These are phyloP conservation scores for Laticauda colubrina DNA, from an alignment of 2,113 vertebrate species.

Conservation along the genomic window DNA sequence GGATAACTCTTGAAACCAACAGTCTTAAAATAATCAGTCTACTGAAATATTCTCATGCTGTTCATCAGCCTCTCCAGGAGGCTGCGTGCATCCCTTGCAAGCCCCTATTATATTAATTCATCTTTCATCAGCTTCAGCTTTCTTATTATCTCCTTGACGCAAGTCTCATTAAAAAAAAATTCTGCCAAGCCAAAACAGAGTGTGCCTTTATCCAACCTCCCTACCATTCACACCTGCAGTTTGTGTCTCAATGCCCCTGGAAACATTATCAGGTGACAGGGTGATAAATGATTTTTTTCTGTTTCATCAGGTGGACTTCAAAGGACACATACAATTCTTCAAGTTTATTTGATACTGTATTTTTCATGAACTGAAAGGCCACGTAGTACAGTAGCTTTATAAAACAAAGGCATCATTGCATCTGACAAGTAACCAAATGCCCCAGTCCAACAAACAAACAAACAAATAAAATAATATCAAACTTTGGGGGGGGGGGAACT, in stretches of 20 bases:
- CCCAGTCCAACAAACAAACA: conserved; percentile 60
- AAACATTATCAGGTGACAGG: conserved; percentile 32
- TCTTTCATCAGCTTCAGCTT: conserved; percentile 43
- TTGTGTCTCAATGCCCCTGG: conserved; percentile 22
- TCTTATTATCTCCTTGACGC: conserved; percentile 44
- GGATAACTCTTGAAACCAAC: neutral
- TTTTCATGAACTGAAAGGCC: conserved; percentile 67
- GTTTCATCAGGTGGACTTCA: conserved; percentile 44
- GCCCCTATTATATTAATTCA: conserved; percentile 17
- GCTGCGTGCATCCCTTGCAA: conserved; percentile 30
- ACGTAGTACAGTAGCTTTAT: conserved; percentile 69
- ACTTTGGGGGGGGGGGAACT: conserved; percentile 13
- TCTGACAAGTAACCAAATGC: conserved; percentile 66
- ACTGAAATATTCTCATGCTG: conserved; percentile 39
- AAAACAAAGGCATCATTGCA: conserved; percentile 65
- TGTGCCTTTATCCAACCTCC: conserved; percentile 41
- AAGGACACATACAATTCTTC: conserved; percentile 47
- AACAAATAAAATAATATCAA: conserved; percentile 26
- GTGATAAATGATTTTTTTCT: conserved; percentile 43
- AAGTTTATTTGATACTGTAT: conserved; percentile 70
- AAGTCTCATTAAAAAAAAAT: conserved; percentile 40
- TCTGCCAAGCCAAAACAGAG: conserved; percentile 38
- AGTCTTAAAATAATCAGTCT: conserved; percentile 37
- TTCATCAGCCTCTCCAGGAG: conserved; percentile 40
- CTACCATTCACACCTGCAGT: neutral